Evolutionary conservation across 2,113 vertebrate genomes (phyloP).

Genomic region (Pithys albifrons): DNA sequence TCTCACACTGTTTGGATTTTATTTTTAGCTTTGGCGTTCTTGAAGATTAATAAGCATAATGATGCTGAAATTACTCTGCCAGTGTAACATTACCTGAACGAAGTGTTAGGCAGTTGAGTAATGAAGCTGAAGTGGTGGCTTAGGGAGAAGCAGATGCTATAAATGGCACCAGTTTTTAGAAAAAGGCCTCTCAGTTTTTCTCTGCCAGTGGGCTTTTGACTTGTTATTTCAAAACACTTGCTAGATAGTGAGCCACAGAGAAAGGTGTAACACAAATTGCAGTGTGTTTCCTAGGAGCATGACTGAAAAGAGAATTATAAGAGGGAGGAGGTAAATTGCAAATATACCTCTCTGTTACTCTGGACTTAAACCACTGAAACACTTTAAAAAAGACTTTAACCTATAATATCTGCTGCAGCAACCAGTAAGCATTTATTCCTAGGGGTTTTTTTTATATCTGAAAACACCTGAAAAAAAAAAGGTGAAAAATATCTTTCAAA

Average conservation of each 20-base stretch:
- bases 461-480: not conserved
- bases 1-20: constrained; percentile 28
- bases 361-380: not conserved
- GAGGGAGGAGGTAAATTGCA: not conserved
- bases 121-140: not conserved
- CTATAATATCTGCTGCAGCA: not conserved
- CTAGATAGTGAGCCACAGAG: not conserved
- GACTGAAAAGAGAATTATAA: not conserved
- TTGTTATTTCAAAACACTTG: not conserved
- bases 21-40: constrained; percentile 36
- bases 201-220: not conserved
- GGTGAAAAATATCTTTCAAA: not conserved
- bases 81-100: constrained; percentile 11
- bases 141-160: not conserved
- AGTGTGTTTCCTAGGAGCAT: not conserved
- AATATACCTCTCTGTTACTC: not conserved
- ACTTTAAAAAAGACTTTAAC: not conserved
- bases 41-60: constrained; percentile 11
- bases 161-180: not conserved
- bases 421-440: not conserved
- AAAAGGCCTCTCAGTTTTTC: not conserved
- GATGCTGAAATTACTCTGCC: not conserved
- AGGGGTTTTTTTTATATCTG: not conserved
- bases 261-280: not conserved
- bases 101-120: not conserved